Conservation (phyloP, 1,140 invertebrate species). For the Aphaenogaster floridana region DNA sequence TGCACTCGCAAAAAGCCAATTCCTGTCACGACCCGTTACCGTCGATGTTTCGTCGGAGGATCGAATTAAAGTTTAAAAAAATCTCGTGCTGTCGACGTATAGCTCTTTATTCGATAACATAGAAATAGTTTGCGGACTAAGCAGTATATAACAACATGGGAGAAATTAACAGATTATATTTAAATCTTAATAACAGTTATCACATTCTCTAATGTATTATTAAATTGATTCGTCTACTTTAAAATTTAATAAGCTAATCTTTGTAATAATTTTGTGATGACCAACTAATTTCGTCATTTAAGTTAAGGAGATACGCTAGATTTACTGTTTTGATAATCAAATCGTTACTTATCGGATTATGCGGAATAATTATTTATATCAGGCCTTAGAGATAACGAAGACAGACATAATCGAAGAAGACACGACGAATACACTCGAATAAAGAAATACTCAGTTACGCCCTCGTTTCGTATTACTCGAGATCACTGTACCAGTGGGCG, state of each 20-base stretch:
- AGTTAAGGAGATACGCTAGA: neutral
- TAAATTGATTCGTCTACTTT: constrained; percentile 6
- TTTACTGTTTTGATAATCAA: neutral
- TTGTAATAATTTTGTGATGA: neutral
- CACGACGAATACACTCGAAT: constrained; percentile 37
- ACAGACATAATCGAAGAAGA: constrained; percentile 23
- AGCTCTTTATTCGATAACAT: neutral
- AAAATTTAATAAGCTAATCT: neutral
- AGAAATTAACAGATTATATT: neutral
- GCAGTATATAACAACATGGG: neutral
- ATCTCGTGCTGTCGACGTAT: neutral
- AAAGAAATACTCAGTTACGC: constrained; percentile 69
- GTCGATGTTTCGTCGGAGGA: constrained; percentile 40
- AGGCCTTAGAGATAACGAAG: neutral
- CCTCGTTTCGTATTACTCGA: constrained; percentile 71
- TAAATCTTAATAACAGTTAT: neutral
- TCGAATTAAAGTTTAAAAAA: constrained; percentile 24
- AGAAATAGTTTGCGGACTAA: neutral
- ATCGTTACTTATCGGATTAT: neutral
- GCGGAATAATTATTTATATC: constrained; percentile 11
- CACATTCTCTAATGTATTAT: neutral
- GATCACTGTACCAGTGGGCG: constrained; percentile 67
- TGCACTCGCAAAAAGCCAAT: constrained; percentile 62
- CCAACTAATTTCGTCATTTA: neutral
- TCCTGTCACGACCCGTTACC: constrained; percentile 52